Evolutionary conservation across 2,888 invertebrate genomes (phyloP), one percentile per base, ranked within the genome.

Genomic region (Odontomyia ornata): DNA sequence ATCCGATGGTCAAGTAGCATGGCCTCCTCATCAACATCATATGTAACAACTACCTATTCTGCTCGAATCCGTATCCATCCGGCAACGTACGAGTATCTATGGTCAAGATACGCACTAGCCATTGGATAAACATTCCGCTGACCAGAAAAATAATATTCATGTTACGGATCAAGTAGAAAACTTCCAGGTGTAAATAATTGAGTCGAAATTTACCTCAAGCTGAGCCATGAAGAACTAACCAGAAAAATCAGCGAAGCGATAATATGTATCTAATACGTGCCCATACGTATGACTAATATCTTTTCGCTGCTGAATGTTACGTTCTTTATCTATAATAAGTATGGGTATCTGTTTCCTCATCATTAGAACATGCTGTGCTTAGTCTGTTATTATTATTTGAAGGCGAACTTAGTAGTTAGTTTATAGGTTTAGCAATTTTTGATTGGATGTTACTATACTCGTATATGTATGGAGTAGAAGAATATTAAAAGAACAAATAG

Each of bases 141-240:
- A 76, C 76, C 71, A 77, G 75, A 77, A 75, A 77, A 75, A 76
- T 69, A 77, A 71, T 69, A 71, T 71, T 67, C 43, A 64, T 52
- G 75, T 75, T 67, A 62, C 71, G 64, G 69, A 77, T 57, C 77
- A 60, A 52, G 67, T 77, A 77, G 69, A 77, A 75, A 75, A 77
- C 43, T 69, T 77, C 77, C 77, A 77, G 77, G 77, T 77, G 77
- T 77, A 75, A 77, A 77, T 77, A 77, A 77, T 77, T 77, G 75
- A 60, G 71, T 65, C 60, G 52, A 69, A 57, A 77, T 77, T 77
- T 75, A 77, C 77, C 77, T 64, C 77, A 77, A 76, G 71, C 77
- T 76, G 77, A 71, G 69, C 75, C 71, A 67, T 77, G 76, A 75
- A 77, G 77, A 71, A 57, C 73, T 73, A 73, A 73, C 73, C 73